A percentile compares a stretch with the other conserved stretches of the same genome.
These are phyloP conservation scores for Indicator maculatus DNA, from an alignment of 2,113 vertebrate species.

Conservation along the genomic window DNA sequence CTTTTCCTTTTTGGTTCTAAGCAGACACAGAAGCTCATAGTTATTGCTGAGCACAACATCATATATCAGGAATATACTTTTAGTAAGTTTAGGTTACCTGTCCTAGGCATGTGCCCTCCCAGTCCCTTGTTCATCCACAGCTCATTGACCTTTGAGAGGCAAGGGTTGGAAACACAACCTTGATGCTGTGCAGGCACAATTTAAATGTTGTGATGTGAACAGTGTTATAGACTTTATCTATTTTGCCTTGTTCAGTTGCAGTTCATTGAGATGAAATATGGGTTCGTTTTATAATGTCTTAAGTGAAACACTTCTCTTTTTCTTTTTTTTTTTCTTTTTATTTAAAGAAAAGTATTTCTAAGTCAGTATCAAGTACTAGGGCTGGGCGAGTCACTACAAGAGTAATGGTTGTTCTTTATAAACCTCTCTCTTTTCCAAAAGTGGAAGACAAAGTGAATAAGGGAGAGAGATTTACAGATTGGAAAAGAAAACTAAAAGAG, in stretches of 20 bases:
- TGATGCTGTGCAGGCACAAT: not conserved
- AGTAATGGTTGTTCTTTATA: too few species aligned
- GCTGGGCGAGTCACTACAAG: too few species aligned
- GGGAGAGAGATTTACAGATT: too few species aligned
- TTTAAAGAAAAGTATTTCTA: not conserved
- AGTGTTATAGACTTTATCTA: not conserved
- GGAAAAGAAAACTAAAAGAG: too few species aligned
- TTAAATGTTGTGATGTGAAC: not conserved
- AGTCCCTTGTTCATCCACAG: rapidly evolving
- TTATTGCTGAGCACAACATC: not conserved
- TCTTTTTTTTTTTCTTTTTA: not conserved
- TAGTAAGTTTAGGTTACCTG: not conserved
- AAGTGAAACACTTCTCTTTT: not conserved
- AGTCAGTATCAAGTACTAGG: not conserved
- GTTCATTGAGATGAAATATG: not conserved
- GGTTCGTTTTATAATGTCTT: not conserved
- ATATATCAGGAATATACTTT: not conserved
- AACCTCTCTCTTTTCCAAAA: too few species aligned
- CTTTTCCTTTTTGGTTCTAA: too few species aligned
- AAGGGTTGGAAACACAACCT: not conserved
- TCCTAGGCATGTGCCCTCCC: not conserved
- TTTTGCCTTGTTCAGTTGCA: too few species aligned
- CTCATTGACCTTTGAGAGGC: rapidly evolving
- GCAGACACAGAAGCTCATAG: too few species aligned
- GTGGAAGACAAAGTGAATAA: too few species aligned